Base-by-base conservation (phyloP, 2,888 invertebrate genomes). In the Dryobota labecula region DNA sequence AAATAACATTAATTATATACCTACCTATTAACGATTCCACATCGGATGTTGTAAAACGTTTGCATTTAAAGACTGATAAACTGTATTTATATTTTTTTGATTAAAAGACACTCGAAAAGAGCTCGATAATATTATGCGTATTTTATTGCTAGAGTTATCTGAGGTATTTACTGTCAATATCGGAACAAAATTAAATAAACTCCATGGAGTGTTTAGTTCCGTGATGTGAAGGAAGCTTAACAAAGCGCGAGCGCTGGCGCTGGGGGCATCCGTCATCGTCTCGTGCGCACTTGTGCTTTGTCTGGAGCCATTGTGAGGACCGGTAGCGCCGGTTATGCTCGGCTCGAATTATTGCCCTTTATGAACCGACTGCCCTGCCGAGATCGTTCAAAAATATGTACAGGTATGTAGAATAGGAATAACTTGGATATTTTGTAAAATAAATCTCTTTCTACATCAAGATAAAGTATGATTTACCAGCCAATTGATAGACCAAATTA, bases 281-380 rank as follows among this genome's bases (percentile, higher is more conserved):
- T 89, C 87, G 85, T 87, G 88, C 86, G 84, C 87, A 79, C 80
- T 80, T 33, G 72, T 41, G 76, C 90, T 90, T 92, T 92, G 92
- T 93, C 89, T 89, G 87, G 84, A 83, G 80, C 88, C 83, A 90
- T 90, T 92, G 91, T 91, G 86, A 79, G 83, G 92, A 93, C 93
- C 92, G 93, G 93, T 94, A 94, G 93, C 93, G 90, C 93, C 92
- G 91, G 93, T 93, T 91, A 84, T 82, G 85, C 81, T 84, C 86
- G 88, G 84, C 92, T 91, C 90, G 82, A 90, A 92, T 92, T 93
- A 92, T 90, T 91, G 89, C 92, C 91, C 91, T 92, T 90, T 91
- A 88, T 89, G 86, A 89, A 86, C 84, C 61, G 76, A 83, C 88
- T 85, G 81, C 78, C 64, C 73, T 76, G 75, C 76, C 76, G 53